A percentile compares a stretch with the other conserved stretches of the same genome.
Conservation (phyloP, 1,140 invertebrate species). For the Drosophila cardini region DNA sequence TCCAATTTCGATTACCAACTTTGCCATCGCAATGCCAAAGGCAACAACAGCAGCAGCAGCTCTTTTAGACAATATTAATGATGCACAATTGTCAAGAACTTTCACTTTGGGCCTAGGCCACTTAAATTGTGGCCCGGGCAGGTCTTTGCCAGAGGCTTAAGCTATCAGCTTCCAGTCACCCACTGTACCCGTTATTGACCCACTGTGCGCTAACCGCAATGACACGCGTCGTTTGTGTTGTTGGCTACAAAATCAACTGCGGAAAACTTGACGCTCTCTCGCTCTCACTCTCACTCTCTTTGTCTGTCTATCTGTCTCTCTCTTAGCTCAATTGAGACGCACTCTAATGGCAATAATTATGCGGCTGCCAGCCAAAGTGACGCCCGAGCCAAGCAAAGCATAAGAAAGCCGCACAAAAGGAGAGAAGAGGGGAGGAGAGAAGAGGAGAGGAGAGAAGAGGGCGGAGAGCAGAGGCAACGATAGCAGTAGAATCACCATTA, state of each 20-base stretch:
- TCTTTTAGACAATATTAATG: conserved; percentile 78
- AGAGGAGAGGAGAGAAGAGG: conserved; percentile 12
- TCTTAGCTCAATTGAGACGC: conserved; percentile 72
- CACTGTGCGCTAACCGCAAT: conserved; percentile 72
- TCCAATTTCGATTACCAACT: conserved; percentile 66
- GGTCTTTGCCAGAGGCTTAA: conserved; percentile 37
- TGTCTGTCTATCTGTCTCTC: not conserved
- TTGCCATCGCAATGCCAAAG: conserved; percentile 54
- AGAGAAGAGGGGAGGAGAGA: conserved; percentile 15
- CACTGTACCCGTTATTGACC: conserved; percentile 38
- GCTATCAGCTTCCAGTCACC: conserved; percentile 8
- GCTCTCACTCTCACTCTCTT: too few species aligned
- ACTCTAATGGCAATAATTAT: conserved; percentile 81
- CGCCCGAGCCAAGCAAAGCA: conserved; percentile 20
- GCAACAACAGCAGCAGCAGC: conserved; percentile 19
- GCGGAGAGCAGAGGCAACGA: conserved; percentile 6
- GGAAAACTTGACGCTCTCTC: conserved; percentile 17
- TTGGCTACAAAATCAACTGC: conserved; percentile 14
- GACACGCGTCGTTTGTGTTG: conserved; percentile 75
- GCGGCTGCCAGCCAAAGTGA: conserved; percentile 60
- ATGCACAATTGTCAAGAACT: conserved; percentile 81
- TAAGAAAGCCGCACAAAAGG: conserved; percentile 13
- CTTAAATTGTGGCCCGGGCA: conserved; percentile 62
- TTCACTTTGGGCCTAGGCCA: conserved; percentile 74
- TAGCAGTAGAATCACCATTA: conserved; percentile 62